Base-by-base conservation (phyloP, 2,888 invertebrate genomes). In the Rambutsinella grinnellia region DNA sequence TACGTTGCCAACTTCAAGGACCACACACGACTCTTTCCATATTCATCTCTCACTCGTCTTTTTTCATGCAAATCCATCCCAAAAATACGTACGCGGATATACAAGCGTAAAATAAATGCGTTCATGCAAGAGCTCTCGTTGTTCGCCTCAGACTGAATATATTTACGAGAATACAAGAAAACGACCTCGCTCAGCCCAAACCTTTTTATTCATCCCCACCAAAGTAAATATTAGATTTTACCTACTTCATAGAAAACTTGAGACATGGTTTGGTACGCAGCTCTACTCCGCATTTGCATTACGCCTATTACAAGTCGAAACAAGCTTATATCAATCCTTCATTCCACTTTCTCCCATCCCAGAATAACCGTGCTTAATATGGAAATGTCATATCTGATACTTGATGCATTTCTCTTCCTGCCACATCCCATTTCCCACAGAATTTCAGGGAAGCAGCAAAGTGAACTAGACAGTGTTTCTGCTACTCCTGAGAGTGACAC, bases 1-100 rank as follows among this genome's bases (percentile, higher is more conserved):
- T 70, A 66, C 51, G 66, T 74, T 67, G 74, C 66, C 56, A 74
- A 58, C 71, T 74, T 27, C 26, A 66, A 67, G 66, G 74, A 66
- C 74, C 74, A 74, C 74, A 67, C 28, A 74, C 60, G 66, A 71
- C 51, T 58, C 23, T 27, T 23, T 36, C 15, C 24, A 60, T 69
- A 56, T 54, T 66, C 56, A 53, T 62, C 17, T 27, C 61, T 46
- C 58, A 3, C 15, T n/a, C 58, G 44, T 13, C 13, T 36, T 36
- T 36, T 36, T 36, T 13, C 36, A 36, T 36, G 36, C 36, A 36
- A 36, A 36, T 36, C 5, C 13, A 36, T 13, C 36, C 36, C 28
- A 44, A 57, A 58, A 58, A 24, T 47, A 28, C 28, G 24, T 46
- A 63, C 36, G 49, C 19, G 49, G 28, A 58, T 21, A 58, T n/a